Conservation (phyloP, 2,888 invertebrate genomes). For the Harpalus rubripes region DNA sequence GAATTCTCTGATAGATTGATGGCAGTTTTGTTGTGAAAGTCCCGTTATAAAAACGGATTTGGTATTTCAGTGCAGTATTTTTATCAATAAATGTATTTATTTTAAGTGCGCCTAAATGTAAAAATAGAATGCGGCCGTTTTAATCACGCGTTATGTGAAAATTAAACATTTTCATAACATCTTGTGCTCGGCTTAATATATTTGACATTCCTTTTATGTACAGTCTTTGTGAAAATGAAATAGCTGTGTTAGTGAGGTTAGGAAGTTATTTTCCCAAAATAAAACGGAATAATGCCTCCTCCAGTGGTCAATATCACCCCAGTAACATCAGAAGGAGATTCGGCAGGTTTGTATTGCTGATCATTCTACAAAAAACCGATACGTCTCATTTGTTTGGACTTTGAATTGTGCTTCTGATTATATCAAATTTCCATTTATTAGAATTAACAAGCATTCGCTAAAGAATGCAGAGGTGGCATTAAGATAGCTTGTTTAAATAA, state of each 20-base stretch:
- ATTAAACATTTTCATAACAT: constrained; percentile 60
- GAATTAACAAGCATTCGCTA: constrained; percentile 23
- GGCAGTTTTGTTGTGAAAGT: constrained; percentile 62
- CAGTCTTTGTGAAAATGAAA: constrained; percentile 64
- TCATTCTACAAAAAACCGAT: no score
- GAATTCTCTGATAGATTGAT: constrained; percentile 60
- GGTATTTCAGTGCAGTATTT: constrained; percentile 62
- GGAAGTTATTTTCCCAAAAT: constrained; percentile 42
- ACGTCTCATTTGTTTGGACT: constrained; percentile 34
- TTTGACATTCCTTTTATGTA: constrained; percentile 67
- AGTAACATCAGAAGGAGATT: constrained; percentile 59
- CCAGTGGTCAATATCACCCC: constrained; percentile 59
- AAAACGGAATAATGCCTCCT: constrained; percentile 61
- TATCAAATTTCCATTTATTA: constrained; percentile 47
- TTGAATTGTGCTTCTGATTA: constrained; percentile 47
- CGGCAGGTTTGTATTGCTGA: constrained; percentile 53
- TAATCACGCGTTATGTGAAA: constrained; percentile 54
- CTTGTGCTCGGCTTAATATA: constrained; percentile 57
- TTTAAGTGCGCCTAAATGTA: constrained; percentile 54
- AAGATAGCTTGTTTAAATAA: constrained; percentile 51
- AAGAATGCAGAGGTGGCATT: constrained; percentile 50
- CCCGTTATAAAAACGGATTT: constrained; percentile 50
- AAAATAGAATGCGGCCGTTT: constrained; percentile 50
- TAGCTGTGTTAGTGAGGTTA: constrained; percentile 63
- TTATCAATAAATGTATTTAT: constrained; percentile 60